phyloP scores from a whole-genome alignment of 2,797 vertebrate genomes.

The Phalloptychus januarius region DNA sequence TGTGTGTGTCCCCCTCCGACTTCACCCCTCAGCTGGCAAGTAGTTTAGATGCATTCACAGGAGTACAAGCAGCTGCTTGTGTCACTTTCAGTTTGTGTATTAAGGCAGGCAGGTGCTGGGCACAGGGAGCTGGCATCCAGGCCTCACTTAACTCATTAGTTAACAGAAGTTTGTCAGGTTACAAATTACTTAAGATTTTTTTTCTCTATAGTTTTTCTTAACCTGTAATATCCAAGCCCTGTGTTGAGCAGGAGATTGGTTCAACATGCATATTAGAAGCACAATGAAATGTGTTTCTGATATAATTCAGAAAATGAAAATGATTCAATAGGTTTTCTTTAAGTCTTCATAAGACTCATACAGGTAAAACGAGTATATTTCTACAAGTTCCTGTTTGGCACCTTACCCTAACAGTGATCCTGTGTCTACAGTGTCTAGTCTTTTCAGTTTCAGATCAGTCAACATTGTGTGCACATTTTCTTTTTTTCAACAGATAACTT shows the following conservation, averaged over 20 bases:
- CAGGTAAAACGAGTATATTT: background rate
- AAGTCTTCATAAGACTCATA: background rate
- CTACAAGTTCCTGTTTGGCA: background rate
- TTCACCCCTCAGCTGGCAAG: constrained; percentile 27
- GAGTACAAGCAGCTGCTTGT: constrained; percentile 13
- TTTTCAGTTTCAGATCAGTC: background rate
- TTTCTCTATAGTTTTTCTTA: background rate
- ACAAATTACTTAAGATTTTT: background rate
- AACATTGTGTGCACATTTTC: background rate
- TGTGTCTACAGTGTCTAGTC: background rate
- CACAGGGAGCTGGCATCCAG: constrained; percentile 2
- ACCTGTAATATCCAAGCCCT: no score
- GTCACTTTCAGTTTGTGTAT: background rate
- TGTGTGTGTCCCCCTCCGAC: constrained; percentile 14
- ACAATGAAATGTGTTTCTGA: no score
- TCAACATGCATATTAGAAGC: no score
- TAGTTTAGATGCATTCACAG: constrained; percentile 40
- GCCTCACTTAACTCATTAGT: background rate
- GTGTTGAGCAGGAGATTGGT: no score
- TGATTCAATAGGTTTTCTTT: no score
- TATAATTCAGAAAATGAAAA: no score
- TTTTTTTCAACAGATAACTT: no score
- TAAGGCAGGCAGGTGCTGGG: background rate
- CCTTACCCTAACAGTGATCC: background rate
- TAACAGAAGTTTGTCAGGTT: background rate